A percentile compares a stretch with the other conserved stretches of the same genome.
phyloP scores from a whole-genome alignment of 2,888 invertebrate genomes.

The Brassicogethes aeneus region DNA sequence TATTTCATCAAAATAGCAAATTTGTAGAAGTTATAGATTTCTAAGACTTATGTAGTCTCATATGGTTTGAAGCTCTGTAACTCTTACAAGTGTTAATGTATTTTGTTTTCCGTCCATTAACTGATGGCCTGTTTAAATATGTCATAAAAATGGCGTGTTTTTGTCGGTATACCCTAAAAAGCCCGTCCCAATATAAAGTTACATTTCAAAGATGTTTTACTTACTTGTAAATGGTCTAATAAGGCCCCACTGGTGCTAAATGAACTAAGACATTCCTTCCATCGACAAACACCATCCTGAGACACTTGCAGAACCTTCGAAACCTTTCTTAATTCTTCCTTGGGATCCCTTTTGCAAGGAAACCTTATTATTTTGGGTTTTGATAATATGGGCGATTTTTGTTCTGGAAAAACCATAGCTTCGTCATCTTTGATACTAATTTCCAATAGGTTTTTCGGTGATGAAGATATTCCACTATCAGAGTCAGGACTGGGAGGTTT shows the following conservation, averaged over 20 bases:
- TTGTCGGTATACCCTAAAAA: too few relatives aligned
- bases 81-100: too few relatives aligned
- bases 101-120: too few relatives aligned
- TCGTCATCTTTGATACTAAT: constrained; percentile 31
- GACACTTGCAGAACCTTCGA: constrained; percentile 31
- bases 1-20: too few relatives aligned
- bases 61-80: too few relatives aligned
- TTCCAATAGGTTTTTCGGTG: constrained; percentile 28
- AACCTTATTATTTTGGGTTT: constrained; percentile 76
- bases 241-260: constrained; percentile 74
- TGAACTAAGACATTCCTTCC: constrained; percentile 73
- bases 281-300: constrained; percentile 54
- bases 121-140: too few relatives aligned
- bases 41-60: too few relatives aligned
- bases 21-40: too few relatives aligned
- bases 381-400: constrained; percentile 68
- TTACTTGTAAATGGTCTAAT: constrained; percentile 79
- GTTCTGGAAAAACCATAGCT: constrained; percentile 29
- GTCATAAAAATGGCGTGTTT: too few relatives aligned
- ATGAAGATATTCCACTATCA: constrained; percentile 33
- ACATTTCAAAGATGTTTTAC: too few relatives aligned
- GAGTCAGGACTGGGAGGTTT: constrained; percentile 29
- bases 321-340: constrained; percentile 25
- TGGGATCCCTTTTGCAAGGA: constrained; percentile 49
- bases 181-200: too few relatives aligned